Evolutionary conservation across 2,888 invertebrate genomes (phyloP), one percentile per base, ranked within the genome.

Genomic region (Petrophora chlorosata): DNA sequence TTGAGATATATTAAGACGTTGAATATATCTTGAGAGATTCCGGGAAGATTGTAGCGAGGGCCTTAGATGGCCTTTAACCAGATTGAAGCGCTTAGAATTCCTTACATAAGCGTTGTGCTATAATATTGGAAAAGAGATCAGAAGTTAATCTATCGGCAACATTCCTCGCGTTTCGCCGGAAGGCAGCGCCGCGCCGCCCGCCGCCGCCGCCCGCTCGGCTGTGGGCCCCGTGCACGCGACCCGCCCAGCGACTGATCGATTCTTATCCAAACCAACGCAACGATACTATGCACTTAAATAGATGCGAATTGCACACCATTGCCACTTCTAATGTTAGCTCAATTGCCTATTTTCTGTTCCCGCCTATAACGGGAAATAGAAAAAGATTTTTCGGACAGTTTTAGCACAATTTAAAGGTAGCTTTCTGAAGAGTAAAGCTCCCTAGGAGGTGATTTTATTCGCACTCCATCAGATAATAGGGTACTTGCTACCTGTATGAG

Each of bases 111-210:
- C 81, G 76, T 72, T 79, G 71, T 73, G 84, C 83, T 82, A 83
- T 88, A 86, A 88, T 89, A 89, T 89, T 88, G 86, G 85, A 84
- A 88, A 89, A 87, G 88, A 89, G 88, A 89, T 88, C 89, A 89
- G 88, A 87, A 89, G 88, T 89, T 89, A 89, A 89, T 89, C 88
- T 89, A 89, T 88, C 85, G 87, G 87, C 86, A 89, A 88, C 87
- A 88, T 88, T 88, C 85, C 82, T 82, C 78, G 87, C 84, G 85
- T 86, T 87, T 84, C 79, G 86, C 87, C 88, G 89, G 88, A 88
- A 89, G 88, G 87, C 86, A 85, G 66, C 72, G 73, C 68, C 76
- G 72, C 70, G 68, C 71, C 70, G 67, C 68, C 64, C 67, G 65
- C 63, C 63, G 65, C 63, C 63, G 61, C 58, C 67, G 59, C 65